Percentiles rank a stretch among this genome's conserved stretches.
Evolutionary conservation across 2,113 vertebrate species (phyloP).

Genomic region (Chamaetylas fuelleborni): DNA sequence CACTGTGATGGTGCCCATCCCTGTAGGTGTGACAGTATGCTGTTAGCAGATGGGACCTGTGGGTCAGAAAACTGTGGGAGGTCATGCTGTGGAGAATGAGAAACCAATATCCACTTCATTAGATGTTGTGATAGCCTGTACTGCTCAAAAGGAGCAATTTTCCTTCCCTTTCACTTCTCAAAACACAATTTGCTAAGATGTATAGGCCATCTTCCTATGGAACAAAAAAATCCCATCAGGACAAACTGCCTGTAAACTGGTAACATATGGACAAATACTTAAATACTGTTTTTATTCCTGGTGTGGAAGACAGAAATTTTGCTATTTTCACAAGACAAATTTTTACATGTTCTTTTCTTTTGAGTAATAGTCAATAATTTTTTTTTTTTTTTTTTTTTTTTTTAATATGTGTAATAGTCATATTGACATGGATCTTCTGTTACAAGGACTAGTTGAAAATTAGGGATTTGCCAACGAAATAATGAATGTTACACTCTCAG

Average conservation of each 20-base stretch:
- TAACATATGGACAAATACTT: background rate
- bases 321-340: background rate
- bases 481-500: accelerated
- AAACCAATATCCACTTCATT: background rate
- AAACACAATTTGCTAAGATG: background rate
- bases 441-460: background rate
- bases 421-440: background rate
- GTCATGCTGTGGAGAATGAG: background rate
- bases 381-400: background rate
- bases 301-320: background rate
- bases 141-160: background rate
- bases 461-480: background rate
- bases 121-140: background rate
- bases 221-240: background rate
- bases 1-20: background rate
- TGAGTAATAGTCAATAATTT: background rate
- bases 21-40: background rate
- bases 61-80: background rate
- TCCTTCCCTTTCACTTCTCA: background rate
- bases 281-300: background rate
- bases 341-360: background rate
- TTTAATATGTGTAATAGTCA: background rate
- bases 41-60: background rate
- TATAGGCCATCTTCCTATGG: accelerated
- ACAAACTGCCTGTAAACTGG: background rate